phyloP scores from a whole-genome alignment of 2,888 invertebrate species.

The Eledone cirrhosa region DNA sequence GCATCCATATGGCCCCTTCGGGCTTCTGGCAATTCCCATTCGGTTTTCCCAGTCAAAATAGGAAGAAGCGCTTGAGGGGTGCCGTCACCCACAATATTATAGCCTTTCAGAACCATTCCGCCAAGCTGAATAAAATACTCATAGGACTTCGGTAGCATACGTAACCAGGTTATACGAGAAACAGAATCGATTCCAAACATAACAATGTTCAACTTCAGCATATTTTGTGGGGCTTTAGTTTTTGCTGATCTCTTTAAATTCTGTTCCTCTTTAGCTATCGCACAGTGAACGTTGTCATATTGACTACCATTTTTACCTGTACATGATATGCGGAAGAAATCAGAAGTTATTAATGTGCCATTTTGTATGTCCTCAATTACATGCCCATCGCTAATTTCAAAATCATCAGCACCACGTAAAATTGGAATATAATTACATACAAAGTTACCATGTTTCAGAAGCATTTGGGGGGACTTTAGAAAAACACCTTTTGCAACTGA shows the following conservation, averaged over 20 bases:
- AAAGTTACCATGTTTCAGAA: conserved; percentile 65
- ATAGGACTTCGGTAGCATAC: conserved; percentile 60
- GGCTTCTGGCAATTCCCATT: conserved; percentile 87
- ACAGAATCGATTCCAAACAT: conserved; percentile 91
- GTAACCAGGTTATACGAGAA: conserved; percentile 76
- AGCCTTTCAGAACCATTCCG: conserved; percentile 74
- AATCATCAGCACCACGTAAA: conserved; percentile 49
- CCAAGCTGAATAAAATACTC: conserved; percentile 57
- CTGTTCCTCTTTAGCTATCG: conserved; percentile 63
- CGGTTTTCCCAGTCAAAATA: conserved; percentile 80
- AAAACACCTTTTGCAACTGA: conserved; percentile 75
- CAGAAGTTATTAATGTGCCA: conserved; percentile 48
- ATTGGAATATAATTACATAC: conserved; percentile 72
- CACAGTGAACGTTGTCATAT: conserved; percentile 77
- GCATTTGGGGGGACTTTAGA: conserved; percentile 70
- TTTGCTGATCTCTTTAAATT: conserved; percentile 32
- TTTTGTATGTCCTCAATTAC: conserved; percentile 47
- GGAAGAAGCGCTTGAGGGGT: conserved; percentile 79
- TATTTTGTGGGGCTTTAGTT: conserved; percentile 50
- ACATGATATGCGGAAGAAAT: conserved; percentile 61
- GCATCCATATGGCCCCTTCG: conserved; percentile 75
- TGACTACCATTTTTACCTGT: conserved; percentile 60
- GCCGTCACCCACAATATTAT: conserved; percentile 68
- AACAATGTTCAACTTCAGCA: conserved; percentile 76
- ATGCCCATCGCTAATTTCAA: conserved; percentile 43